Percentiles rank a stretch among this genome's conserved stretches.
phyloP scores from a whole-genome alignment of 2,113 vertebrate species.

The Eupsittula cactorum region DNA sequence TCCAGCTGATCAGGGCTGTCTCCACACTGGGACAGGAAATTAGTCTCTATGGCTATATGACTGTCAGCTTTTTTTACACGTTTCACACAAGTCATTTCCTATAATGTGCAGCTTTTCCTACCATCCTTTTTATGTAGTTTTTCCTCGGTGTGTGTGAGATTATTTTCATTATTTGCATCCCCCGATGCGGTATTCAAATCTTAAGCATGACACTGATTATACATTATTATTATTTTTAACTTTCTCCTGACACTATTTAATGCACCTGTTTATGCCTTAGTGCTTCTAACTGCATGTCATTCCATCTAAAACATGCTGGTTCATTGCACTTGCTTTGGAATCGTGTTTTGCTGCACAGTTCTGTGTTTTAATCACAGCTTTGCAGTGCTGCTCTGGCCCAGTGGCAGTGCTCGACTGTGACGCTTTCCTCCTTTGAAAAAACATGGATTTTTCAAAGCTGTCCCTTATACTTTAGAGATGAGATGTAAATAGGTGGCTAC shows the following conservation, averaged over 20 bases:
- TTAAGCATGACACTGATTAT: background rate
- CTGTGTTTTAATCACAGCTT: background rate
- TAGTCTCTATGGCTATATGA: conserved; percentile 29
- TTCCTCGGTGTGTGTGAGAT: background rate
- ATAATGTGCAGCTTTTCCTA: conserved; percentile 3
- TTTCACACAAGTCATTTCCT: conserved; percentile 42
- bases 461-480: background rate
- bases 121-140: background rate
- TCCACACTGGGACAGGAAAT: conserved; percentile 46
- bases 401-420: background rate
- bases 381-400: background rate
- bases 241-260: background rate
- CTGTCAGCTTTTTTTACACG: conserved; percentile 32
- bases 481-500: background rate
- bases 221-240: background rate
- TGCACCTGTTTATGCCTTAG: conserved; percentile 17
- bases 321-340: background rate
- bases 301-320: background rate
- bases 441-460: background rate
- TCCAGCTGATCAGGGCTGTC: conserved; percentile 60
- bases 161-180: conserved; percentile 2
- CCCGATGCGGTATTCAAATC: background rate
- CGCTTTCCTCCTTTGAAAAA: background rate
- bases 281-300: background rate
- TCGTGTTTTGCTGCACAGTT: background rate